Base-by-base conservation (phyloP, 1,140 invertebrate species). In the Musca domestica region DNA sequence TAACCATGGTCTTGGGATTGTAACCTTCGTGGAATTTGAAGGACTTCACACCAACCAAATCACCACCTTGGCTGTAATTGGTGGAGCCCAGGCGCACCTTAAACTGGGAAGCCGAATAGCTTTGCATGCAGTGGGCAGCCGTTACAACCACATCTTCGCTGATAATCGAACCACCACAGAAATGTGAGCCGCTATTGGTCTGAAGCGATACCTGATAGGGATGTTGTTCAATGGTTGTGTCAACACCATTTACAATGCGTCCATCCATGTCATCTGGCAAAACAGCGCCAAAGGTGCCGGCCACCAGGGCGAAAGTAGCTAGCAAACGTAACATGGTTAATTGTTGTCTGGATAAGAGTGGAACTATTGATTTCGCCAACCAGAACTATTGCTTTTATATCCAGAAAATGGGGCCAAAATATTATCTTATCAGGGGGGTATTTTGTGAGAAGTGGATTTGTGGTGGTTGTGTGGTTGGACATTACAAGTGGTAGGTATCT, bases 91-190 rank as follows among this genome's bases (percentile, higher is more conserved):
- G 20, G n/a, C 78, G 78, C 0, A 80, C 68, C 30, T 75, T 70
- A 1, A 80, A 41, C 47, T 73, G 41, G 15, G 1, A 17, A 2
- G 74, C 67, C 2, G 27, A 25, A 47, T 72, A 69, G 0, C 56
- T 66, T 23, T 77, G 76, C 75, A 80, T 67, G 67, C 88, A 89
- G 72, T 89, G 88, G 56, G 86, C 88, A 27, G 88, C 87, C 14
- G 85, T 87, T 19, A 89, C 54, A 48, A 87, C 74, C 14, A 41
- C 49, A 1, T 74, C 71, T 14, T 49, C 12, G 7, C 15, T 12
- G 74, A 88, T 82, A 67, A 89, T 79, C 19, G 84, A 84, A 15
- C 86, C 88, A n/a, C 88, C 88, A 70, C 88, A 89, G 66, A 71
- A 74, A 68, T 84, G 83, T 19, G 69, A 72, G 34, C 78, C 75